Base-by-base conservation (phyloP, 2,888 invertebrate species). In the Phytoseiulus persimilis region DNA sequence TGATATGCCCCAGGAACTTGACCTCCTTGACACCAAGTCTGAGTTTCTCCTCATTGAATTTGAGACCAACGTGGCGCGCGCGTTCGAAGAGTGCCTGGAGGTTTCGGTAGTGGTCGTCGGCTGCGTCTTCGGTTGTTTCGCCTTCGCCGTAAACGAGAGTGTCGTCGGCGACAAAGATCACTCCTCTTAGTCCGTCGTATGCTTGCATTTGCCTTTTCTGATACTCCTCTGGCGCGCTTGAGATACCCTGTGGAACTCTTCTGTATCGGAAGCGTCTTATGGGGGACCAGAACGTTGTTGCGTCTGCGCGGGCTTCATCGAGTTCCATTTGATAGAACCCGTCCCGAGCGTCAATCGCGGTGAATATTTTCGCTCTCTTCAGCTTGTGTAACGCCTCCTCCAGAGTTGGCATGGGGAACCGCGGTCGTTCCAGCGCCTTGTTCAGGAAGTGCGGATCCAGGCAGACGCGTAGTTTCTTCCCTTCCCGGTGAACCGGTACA, bases 291-390 rank as follows among this genome's bases (percentile, higher is more conserved):
- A 39, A 39, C 9, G 39, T 39, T 9, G 39, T 39, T 39, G 39
- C 39, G 39, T 39, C 39, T 3, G 39, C 33, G 83, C 83, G 3
- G 1, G 18, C 14, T 31, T 32, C 32, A 1, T 33, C 33, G 6
- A 83, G 32, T 28, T 32, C 31, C 83, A 83, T 83, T 83, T 83
- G 83, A 31, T 83, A 83, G 33, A 83, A 31, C 31, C 33, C 83
- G 18, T 83, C 83, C 3, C 31, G 9, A 1, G 83, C 28, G 28
- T 28, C n/a, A 2, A 83, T 18, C 9, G 31, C 31, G 9, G 83
- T 32, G 31, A 83, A 83, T 5, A 83, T 31, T 31, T 18, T 28
- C 2, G 33, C 83, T 2, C 31, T 83, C 11, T 33, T 83, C 14
- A 83, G 23, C 11, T 33, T 11, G 31, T 28, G 83, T 83, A 83